Conservation (phyloP, 2,888 invertebrate species). For the Drosophila nigritarsus region DNA sequence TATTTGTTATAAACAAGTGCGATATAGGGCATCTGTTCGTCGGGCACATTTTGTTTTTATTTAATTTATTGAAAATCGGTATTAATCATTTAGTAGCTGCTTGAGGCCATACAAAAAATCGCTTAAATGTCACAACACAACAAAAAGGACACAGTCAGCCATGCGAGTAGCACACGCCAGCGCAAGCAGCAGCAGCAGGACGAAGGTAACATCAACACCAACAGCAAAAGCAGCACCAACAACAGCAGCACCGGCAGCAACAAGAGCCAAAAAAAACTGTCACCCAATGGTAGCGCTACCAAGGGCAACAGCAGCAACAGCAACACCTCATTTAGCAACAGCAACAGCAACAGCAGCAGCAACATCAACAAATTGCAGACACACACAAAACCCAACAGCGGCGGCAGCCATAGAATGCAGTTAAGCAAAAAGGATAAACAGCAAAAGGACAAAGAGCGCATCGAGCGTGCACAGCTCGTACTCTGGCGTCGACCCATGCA, state of each 20-base stretch:
- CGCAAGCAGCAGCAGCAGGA: conserved; percentile 47
- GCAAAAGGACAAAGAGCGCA: conserved; percentile 85
- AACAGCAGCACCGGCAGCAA: conserved; percentile 54
- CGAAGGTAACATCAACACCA: conserved; percentile 41
- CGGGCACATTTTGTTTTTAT: conserved; percentile 10
- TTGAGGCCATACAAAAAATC: conserved; percentile 33
- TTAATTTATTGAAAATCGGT: not conserved
- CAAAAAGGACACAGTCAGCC: conserved; percentile 73
- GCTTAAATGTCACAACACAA: conserved; percentile 82
- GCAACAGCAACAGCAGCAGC: conserved; percentile 11
- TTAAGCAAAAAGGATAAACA: conserved; percentile 77
- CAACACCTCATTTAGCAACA: conserved; percentile 37
- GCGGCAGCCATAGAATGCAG: conserved; percentile 28
- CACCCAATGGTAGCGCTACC: conserved; percentile 48
- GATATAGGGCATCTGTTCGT: not conserved
- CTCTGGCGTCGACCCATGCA: conserved; percentile 92
- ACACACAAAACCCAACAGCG: conserved; percentile 27
- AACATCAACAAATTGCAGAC: conserved; percentile 38
- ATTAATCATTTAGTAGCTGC: conserved; percentile 25
- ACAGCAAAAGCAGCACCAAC: conserved; percentile 27
- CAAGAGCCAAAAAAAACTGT: conserved; percentile 63
- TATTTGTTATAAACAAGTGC: not conserved
- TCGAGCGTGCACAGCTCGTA: conserved; percentile 89
- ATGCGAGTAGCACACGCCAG: conserved; percentile 57
- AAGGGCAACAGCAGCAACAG: conserved; percentile 41